These are phyloP conservation scores for Ormyrus rosae DNA, from an alignment of 2,888 invertebrate species.

Conservation along the genomic window DNA sequence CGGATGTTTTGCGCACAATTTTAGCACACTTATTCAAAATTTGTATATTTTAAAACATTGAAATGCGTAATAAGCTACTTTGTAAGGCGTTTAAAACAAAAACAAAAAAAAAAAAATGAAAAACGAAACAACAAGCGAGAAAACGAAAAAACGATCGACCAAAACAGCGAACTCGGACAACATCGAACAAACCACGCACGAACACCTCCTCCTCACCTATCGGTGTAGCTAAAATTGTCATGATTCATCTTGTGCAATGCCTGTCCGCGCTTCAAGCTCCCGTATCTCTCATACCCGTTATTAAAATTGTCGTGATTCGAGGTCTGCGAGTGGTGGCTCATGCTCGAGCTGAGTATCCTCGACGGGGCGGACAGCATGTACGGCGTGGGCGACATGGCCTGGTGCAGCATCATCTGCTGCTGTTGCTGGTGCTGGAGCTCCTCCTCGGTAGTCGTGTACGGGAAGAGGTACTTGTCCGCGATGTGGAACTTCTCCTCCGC, in stretches of 20 bases:
- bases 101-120: too few species aligned
- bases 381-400: constrained; percentile 72
- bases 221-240: constrained; percentile 69
- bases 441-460: constrained; percentile 83
- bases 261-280: constrained; percentile 71
- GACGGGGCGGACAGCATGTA: constrained; percentile 74
- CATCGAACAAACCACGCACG: too few species aligned
- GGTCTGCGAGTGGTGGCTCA: constrained; percentile 74
- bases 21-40: too few species aligned
- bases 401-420: constrained; percentile 45
- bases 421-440: constrained; percentile 23
- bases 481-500: constrained; percentile 79
- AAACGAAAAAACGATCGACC: neutral
- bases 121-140: neutral
- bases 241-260: constrained; percentile 70
- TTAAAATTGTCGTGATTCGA: constrained; percentile 60
- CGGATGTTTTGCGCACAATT: too few species aligned
- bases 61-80: too few species aligned
- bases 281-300: constrained; percentile 69
- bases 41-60: too few species aligned
- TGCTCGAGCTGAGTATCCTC: constrained; percentile 71
- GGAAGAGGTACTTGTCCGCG: constrained; percentile 89
- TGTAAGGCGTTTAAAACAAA: too few species aligned
- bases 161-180: too few species aligned
- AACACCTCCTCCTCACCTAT: constrained; percentile 35